Evolutionary conservation across 2,113 vertebrate genomes (phyloP).

Genomic region (Stegostoma tigrinum): DNA sequence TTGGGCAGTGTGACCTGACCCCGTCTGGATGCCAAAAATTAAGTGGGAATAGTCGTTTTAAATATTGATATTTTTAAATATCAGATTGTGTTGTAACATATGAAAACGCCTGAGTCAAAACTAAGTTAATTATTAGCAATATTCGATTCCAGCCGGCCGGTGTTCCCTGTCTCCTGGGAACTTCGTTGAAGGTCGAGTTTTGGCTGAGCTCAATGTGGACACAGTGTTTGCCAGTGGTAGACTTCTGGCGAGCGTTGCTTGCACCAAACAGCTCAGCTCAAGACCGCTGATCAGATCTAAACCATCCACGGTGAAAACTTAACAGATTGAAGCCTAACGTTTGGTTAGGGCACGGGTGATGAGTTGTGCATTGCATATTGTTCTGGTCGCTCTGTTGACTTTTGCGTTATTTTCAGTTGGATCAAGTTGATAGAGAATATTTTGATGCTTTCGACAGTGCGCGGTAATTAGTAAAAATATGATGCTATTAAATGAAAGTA

Average conservation of each 20-base stretch:
- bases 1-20: not conserved
- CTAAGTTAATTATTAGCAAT: too few relatives aligned
- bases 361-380: not conserved
- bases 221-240: not conserved
- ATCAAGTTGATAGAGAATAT: not conserved
- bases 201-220: not conserved
- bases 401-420: not conserved
- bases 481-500: not conserved
- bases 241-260: not conserved
- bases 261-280: not conserved
- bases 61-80: too few relatives aligned
- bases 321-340: not conserved
- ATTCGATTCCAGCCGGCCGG: not conserved
- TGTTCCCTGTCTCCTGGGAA: not conserved
- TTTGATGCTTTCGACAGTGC: not conserved
- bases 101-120: not conserved
- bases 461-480: not conserved
- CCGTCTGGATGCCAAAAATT: too few relatives aligned
- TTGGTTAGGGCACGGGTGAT: not conserved
- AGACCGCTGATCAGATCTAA: not conserved
- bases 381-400: not conserved
- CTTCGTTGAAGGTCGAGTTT: not conserved
- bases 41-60: too few relatives aligned
- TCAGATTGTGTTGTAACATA: not conserved
- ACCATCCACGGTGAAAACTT: too few relatives aligned